phyloP scores from a whole-genome alignment of 1,140 invertebrate species.

The Holcopasites calliopsidis region DNA sequence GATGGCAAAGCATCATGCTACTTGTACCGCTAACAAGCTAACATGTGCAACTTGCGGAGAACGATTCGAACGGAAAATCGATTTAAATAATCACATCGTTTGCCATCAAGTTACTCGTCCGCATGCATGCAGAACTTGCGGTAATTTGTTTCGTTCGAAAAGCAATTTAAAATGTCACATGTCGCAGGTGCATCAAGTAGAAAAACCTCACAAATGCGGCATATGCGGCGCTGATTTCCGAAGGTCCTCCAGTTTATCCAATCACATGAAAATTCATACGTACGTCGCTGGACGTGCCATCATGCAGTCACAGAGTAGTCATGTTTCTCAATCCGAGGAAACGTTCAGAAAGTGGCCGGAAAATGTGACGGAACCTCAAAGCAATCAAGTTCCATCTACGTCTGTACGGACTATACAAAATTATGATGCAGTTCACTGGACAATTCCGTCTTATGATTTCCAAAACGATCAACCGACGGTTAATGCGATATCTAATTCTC shows the following conservation, averaged over 20 bases:
- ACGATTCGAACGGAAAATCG: constrained; percentile 73
- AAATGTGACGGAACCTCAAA: constrained; percentile 63
- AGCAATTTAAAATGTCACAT: constrained; percentile 71
- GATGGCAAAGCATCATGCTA: constrained; percentile 62
- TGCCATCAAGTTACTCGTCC: constrained; percentile 76
- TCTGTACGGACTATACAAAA: constrained; percentile 63
- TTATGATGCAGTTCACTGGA: constrained; percentile 72
- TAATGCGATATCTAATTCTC: constrained; percentile 50
- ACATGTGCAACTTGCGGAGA: constrained; percentile 72
- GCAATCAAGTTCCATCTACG: constrained; percentile 44
- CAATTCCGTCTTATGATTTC: constrained; percentile 71
- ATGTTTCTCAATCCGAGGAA: constrained; percentile 52
- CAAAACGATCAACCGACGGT: constrained; percentile 59
- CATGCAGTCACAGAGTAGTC: constrained; percentile 58
- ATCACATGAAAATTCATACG: constrained; percentile 80
- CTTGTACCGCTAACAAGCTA: constrained; percentile 63
- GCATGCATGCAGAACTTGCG: constrained; percentile 75
- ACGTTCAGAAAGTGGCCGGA: constrained; percentile 63
- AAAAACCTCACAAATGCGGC: constrained; percentile 73
- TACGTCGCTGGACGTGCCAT: constrained; percentile 77
- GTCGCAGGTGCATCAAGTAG: constrained; percentile 68
- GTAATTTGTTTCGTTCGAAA: constrained; percentile 75
- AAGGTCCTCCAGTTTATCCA: constrained; percentile 79
- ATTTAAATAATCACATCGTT: constrained; percentile 77
- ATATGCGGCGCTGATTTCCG: constrained; percentile 78